These are phyloP conservation scores for Linnaemya tessellans DNA, from an alignment of 2,888 invertebrate species.

Conservation along the genomic window DNA sequence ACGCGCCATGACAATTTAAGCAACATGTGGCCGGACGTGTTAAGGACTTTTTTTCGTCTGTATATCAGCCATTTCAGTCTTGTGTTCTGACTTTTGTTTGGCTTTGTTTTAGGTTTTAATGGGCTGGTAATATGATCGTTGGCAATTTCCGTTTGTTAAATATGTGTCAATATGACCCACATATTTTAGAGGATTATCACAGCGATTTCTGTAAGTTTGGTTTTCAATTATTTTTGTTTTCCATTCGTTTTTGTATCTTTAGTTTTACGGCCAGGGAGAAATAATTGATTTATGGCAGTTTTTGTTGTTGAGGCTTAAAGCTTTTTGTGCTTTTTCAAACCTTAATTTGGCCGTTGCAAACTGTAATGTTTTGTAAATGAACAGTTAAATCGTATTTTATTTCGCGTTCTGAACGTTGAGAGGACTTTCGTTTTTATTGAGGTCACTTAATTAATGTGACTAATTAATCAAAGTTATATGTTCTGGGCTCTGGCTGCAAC, in stretches of 20 bases:
- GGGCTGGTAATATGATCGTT: constrained; percentile 67
- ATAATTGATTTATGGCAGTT: constrained; percentile 69
- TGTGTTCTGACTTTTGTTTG: constrained; percentile 45
- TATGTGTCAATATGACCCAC: constrained; percentile 73
- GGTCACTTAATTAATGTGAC: constrained; percentile 81
- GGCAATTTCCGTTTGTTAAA: constrained; percentile 72
- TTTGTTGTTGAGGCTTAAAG: constrained; percentile 64
- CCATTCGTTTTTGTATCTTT: constrained; percentile 25
- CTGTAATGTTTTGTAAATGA: constrained; percentile 61
- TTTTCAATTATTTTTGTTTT: constrained; percentile 11
- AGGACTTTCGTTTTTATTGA: constrained; percentile 80
- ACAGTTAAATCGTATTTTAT: constrained; percentile 61
- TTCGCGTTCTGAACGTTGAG: constrained; percentile 49
- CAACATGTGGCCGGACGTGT: constrained; percentile 69
- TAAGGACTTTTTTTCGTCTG: constrained; percentile 60
- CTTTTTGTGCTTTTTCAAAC: constrained; percentile 60
- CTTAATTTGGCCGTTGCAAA: constrained; percentile 45
- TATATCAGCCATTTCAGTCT: constrained; percentile 41
- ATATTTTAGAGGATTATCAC: constrained; percentile 76
- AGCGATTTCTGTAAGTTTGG: constrained; percentile 37
- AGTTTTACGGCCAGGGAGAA: constrained; percentile 34
- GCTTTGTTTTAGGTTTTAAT: constrained; percentile 46
- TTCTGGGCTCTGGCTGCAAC: neutral
- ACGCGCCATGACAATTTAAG: constrained; percentile 68
- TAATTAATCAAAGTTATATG: constrained; percentile 78